These are phyloP conservation scores for Philhelius pedissequus DNA, from an alignment of 2,888 invertebrate species.

Conservation along the genomic window DNA sequence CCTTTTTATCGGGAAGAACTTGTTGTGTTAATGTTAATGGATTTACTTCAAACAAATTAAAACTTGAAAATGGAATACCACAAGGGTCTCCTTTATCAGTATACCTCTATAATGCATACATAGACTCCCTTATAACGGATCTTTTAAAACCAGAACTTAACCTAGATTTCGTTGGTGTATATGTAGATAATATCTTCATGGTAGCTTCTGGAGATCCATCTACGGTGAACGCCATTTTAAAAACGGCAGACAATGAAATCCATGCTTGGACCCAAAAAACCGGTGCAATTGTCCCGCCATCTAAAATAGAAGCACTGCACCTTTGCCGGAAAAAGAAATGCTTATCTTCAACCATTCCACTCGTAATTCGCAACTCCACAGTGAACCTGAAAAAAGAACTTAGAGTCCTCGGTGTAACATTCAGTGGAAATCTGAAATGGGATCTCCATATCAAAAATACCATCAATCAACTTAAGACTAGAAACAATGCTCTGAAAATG, in stretches of 20 bases:
- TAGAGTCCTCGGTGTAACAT: background rate
- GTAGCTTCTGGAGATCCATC: background rate
- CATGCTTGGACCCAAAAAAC: background rate
- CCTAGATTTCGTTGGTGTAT: conserved; percentile 2
- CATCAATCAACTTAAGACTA: too few relatives aligned
- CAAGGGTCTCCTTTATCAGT: conserved; percentile 1
- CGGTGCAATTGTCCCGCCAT: background rate
- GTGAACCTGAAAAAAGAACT: background rate
- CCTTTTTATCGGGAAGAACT: too few relatives aligned
- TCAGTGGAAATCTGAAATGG: too few relatives aligned
- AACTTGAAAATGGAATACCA: background rate
- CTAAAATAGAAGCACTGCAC: conserved; percentile 2
- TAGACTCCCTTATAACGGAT: background rate
- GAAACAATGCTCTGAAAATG: too few relatives aligned
- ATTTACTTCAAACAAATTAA: background rate
- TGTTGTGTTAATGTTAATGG: background rate
- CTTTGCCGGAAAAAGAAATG: conserved; percentile 2
- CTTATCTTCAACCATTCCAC: background rate
- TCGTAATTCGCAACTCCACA: background rate
- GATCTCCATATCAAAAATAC: too few relatives aligned
- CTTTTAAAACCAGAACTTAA: background rate
- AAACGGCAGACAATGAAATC: background rate
- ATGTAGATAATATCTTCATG: conserved; percentile 2
- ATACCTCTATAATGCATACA: conserved; percentile 3
- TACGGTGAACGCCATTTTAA: background rate